Conservation (phyloP, 2,113 vertebrate species). For the Sula dactylatra region DNA sequence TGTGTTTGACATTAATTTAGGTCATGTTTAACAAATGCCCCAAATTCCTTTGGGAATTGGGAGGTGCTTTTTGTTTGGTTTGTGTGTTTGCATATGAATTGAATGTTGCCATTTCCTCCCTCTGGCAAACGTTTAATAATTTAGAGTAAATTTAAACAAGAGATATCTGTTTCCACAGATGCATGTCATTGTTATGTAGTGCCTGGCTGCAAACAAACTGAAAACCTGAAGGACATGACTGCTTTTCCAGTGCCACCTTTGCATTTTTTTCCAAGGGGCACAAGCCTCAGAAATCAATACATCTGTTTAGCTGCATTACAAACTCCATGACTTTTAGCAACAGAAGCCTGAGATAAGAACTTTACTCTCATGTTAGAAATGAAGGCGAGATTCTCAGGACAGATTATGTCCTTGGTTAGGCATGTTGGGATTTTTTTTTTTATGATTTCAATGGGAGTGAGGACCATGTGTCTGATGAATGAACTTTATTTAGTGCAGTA, state of each 20-base stretch:
- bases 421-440: neutral
- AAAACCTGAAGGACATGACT: neutral
- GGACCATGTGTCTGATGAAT: neutral
- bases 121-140: neutral
- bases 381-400: neutral
- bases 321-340: neutral
- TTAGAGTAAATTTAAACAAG: neutral
- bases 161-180: neutral
- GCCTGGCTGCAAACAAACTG: neutral
- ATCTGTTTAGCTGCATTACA: neutral
- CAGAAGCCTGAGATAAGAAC: neutral
- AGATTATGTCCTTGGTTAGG: neutral
- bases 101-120: neutral
- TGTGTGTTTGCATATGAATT: neutral
- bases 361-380: neutral
- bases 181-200: neutral
- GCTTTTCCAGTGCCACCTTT: neutral
- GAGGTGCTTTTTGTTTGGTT: neutral
- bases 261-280: neutral
- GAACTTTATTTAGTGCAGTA: neutral
- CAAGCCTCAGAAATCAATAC: neutral
- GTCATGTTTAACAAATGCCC: neutral
- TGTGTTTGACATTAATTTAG: neutral
- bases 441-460: neutral
- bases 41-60: neutral